Conservation (phyloP, 2,888 invertebrate genomes). For the Mamestra brassicae region DNA sequence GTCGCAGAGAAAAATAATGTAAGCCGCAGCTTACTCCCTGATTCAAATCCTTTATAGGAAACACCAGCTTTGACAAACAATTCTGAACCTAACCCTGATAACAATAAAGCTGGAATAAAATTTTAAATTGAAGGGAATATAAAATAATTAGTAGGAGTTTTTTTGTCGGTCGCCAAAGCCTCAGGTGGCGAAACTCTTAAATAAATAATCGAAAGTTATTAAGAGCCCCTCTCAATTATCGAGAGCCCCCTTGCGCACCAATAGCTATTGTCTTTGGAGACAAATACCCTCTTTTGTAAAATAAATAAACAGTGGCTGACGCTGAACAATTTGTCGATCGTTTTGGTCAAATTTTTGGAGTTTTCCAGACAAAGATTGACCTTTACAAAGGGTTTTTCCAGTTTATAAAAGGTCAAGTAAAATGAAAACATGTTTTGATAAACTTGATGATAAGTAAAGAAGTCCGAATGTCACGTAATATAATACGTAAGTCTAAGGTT, state of each 20-base stretch:
- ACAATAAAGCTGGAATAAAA: conserved; percentile 59
- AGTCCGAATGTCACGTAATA: not conserved
- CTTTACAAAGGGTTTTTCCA: conserved; percentile 11
- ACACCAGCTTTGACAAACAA: conserved; percentile 42
- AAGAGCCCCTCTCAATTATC: conserved; percentile 84
- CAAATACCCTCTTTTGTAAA: conserved; percentile 71
- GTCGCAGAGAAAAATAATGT: conserved; percentile 57
- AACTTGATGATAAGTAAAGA: not conserved
- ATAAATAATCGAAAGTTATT: conserved; percentile 88
- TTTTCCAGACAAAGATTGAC: conserved; percentile 5
- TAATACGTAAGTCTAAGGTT: conserved; percentile 2
- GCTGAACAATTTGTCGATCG: conserved; percentile 58
- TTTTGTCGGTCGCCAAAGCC: conserved; percentile 78
- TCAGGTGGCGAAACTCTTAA: conserved; percentile 87
- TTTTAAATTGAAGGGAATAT: conserved; percentile 46
- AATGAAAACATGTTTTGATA: not conserved
- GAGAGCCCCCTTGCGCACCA: conserved; percentile 65
- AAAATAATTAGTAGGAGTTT: conserved; percentile 78
- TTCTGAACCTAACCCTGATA: conserved; percentile 50
- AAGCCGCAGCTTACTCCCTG: conserved; percentile 67
- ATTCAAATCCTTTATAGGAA: conserved; percentile 66
- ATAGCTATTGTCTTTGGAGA: conserved; percentile 71
- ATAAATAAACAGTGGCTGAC: conserved; percentile 61
- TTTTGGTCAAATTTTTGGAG: conserved; percentile 48
- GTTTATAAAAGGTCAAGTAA: not conserved